Percentiles rank a stretch among this genome's conserved stretches.
Conservation (phyloP, 2,113 vertebrate genomes). For the Maccullochella peelii region DNA sequence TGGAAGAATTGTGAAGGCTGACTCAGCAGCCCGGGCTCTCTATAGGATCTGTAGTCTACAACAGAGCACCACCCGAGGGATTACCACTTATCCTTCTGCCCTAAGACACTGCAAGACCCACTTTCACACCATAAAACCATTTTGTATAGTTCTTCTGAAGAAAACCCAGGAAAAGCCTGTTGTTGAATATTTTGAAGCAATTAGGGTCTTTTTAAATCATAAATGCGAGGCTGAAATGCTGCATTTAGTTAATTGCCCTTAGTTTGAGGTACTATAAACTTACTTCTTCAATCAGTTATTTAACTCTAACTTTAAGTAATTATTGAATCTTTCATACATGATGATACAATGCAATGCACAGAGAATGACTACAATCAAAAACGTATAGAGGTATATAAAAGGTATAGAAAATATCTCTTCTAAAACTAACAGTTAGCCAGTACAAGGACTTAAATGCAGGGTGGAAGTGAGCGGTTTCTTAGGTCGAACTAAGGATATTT, state of each 20-base stretch:
- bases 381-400: too few relatives aligned
- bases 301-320: slow-evolving; percentile 14
- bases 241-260: slow-evolving; percentile 10
- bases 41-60: slow-evolving; percentile 57
- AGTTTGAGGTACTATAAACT: background rate
- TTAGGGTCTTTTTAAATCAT: slow-evolving; percentile 33
- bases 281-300: slow-evolving; percentile 16
- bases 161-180: slow-evolving; percentile 37
- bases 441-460: background rate
- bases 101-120: slow-evolving; percentile 63
- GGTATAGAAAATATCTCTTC: background rate
- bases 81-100: slow-evolving; percentile 74
- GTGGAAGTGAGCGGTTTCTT: background rate
- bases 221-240: slow-evolving; percentile 20
- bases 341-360: background rate
- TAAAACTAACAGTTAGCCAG: background rate
- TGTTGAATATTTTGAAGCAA: slow-evolving; percentile 50
- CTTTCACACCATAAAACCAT: slow-evolving; percentile 53
- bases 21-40: slow-evolving; percentile 67
- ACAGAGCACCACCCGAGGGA: slow-evolving; percentile 53
- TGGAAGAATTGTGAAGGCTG: slow-evolving; percentile 66
- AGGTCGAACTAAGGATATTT: background rate
- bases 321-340: background rate
- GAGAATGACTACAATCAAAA: background rate
- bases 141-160: slow-evolving; percentile 31